Evolutionary conservation across 2,888 invertebrate genomes (phyloP).

Genomic region (Dasysyrphus tricinctus): DNA sequence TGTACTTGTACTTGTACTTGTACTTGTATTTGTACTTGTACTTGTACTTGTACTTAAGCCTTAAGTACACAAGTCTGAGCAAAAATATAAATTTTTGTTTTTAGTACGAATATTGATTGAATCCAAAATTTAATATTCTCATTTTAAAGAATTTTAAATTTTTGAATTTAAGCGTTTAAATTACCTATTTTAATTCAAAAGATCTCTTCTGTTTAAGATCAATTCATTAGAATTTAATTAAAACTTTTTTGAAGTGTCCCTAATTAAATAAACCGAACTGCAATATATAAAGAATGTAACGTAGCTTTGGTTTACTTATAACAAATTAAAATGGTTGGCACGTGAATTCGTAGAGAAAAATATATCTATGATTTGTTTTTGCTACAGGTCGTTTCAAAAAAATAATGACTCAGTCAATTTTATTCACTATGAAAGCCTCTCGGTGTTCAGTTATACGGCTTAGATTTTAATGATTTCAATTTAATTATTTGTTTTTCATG

Average conservation of each 20-base stretch:
- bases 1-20: too few species aligned
- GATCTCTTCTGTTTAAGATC: too few species aligned
- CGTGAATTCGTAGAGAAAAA: neutral
- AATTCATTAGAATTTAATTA: too few species aligned
- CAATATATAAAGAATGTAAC: neutral
- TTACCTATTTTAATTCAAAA: too few species aligned
- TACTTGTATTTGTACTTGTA: too few species aligned
- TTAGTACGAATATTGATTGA: too few species aligned
- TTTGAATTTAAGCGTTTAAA: too few species aligned
- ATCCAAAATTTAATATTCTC: too few species aligned
- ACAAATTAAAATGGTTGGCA: neutral
- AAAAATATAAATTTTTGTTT: too few species aligned
- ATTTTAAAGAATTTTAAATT: too few species aligned
- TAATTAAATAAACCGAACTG: neutral
- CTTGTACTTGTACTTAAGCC: too few species aligned
- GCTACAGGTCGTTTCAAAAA: neutral
- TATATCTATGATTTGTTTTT: neutral
- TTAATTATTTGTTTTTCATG: neutral
- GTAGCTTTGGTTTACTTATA: neutral
- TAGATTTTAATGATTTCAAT: neutral
- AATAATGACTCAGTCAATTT: conserved; percentile 1
- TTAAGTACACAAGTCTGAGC: too few species aligned
- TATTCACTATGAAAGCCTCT: neutral
- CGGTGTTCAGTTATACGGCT: neutral
- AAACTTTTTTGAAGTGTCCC: neutral